Conservation (phyloP, 2,797 vertebrate genomes). For the Tiaroga cobitis region DNA sequence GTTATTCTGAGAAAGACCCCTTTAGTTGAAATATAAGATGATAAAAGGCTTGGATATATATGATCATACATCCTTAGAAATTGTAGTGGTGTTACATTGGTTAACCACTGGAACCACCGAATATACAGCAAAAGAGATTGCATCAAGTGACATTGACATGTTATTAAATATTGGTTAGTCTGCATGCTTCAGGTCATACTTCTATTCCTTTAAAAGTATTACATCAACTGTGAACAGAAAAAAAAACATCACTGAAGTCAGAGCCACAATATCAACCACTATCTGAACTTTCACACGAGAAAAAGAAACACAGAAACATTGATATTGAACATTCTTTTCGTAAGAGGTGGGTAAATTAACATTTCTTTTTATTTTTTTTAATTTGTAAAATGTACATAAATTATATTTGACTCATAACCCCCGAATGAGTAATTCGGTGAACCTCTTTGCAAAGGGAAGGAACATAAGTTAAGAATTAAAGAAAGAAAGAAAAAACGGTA, state of each 20-base stretch:
- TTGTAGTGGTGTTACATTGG: constrained; percentile 21
- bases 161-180: constrained; percentile 25
- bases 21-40: constrained; percentile 6
- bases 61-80: constrained; percentile 17
- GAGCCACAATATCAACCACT: constrained; percentile 7
- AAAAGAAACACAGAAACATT: constrained; percentile 65
- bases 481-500: constrained; percentile 62
- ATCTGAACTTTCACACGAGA: constrained; percentile 57
- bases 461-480: constrained; percentile 64
- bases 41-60: background rate
- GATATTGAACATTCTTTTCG: constrained; percentile 72
- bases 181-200: constrained; percentile 24
- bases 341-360: constrained; percentile 76
- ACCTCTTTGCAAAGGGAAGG: constrained; percentile 70
- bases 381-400: constrained; percentile 86
- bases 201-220: background rate
- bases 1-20: constrained; percentile 3
- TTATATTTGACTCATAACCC: constrained; percentile 80
- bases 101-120: constrained; percentile 32
- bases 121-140: constrained; percentile 37
- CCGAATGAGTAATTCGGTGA: constrained; percentile 76
- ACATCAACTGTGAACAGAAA: constrained; percentile 29
- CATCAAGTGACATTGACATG: constrained; percentile 37
- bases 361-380: constrained; percentile 73
- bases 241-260: constrained; percentile 42